Conservation (phyloP, 2,888 invertebrate genomes). For the Drosophila eohydei region DNA sequence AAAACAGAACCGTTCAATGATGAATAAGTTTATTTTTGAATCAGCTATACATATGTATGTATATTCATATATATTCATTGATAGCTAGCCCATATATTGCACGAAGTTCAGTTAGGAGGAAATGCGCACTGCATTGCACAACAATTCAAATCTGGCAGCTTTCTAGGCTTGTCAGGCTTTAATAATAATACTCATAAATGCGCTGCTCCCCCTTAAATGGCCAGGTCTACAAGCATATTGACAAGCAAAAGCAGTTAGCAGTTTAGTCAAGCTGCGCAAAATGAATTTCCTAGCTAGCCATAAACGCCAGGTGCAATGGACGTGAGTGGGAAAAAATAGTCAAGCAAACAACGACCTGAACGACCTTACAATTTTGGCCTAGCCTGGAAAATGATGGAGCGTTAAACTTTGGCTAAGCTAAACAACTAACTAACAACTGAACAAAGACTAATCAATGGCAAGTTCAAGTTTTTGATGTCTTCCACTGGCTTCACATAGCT, state of each 20-base stretch:
- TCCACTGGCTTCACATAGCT: slow-evolving; percentile 33
- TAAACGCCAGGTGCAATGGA: slow-evolving; percentile 53
- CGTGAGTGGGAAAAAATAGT: slow-evolving; percentile 9
- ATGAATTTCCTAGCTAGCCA: slow-evolving; percentile 66
- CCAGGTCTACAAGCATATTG: slow-evolving; percentile 25
- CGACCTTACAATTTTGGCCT: slow-evolving; percentile 68
- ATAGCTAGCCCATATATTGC: slow-evolving; percentile 1
- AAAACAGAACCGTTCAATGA: background rate
- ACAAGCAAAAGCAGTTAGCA: slow-evolving; percentile 56
- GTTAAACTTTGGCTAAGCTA: slow-evolving; percentile 12
- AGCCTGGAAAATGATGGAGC: slow-evolving; percentile 46
- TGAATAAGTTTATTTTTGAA: background rate
- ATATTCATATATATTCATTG: background rate
- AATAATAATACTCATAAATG: slow-evolving; percentile 65
- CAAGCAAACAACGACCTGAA: slow-evolving; percentile 25
- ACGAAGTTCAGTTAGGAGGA: slow-evolving; percentile 45
- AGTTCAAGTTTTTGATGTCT: slow-evolving; percentile 37
- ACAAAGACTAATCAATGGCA: slow-evolving; percentile 29
- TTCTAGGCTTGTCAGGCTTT: slow-evolving; percentile 67
- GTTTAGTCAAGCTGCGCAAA: slow-evolving; percentile 39
- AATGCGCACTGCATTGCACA: slow-evolving; percentile 36
- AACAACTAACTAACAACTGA: slow-evolving; percentile 15
- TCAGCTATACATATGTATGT: background rate
- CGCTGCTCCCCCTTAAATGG: slow-evolving; percentile 49
- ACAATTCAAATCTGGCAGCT: slow-evolving; percentile 41